Percentiles rank a stretch among this genome's conserved stretches.
Evolutionary conservation across 1,140 invertebrate genomes (phyloP).

Genomic region (Drosophila pachea): DNA sequence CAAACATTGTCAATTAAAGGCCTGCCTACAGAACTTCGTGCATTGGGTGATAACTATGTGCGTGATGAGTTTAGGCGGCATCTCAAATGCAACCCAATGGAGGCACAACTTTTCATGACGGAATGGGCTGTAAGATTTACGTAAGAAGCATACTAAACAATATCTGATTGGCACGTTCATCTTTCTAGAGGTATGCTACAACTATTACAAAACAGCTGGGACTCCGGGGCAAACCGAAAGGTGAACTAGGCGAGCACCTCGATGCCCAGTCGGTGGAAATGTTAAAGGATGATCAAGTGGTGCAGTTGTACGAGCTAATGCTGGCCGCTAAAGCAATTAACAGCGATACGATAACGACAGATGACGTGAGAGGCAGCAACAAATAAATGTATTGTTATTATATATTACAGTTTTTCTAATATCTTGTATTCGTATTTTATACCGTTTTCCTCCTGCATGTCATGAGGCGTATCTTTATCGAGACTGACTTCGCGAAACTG

Average conservation of each 20-base stretch:
- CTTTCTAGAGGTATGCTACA: slow-evolving; percentile 84
- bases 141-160: slow-evolving; percentile 8
- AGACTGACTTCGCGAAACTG: slow-evolving; percentile 82
- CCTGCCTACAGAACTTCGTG: slow-evolving; percentile 86
- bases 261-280: slow-evolving; percentile 83
- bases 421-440: slow-evolving; percentile 87
- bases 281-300: slow-evolving; percentile 89
- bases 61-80: slow-evolving; percentile 93
- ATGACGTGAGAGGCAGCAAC: slow-evolving; percentile 54
- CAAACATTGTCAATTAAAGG: slow-evolving; percentile 63
- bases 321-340: slow-evolving; percentile 81
- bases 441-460: slow-evolving; percentile 86
- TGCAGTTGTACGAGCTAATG: slow-evolving; percentile 91
- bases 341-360: slow-evolving; percentile 52
- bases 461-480: slow-evolving; percentile 83
- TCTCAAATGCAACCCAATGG: slow-evolving; percentile 85
- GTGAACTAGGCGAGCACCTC: slow-evolving; percentile 80
- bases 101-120: slow-evolving; percentile 88
- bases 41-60: slow-evolving; percentile 91
- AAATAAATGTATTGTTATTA: slow-evolving; percentile 52
- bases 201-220: slow-evolving; percentile 78
- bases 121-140: slow-evolving; percentile 91
- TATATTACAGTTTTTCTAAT: slow-evolving; percentile 81
- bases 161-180: not conserved
- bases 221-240: slow-evolving; percentile 67